Evolutionary conservation across 2,797 vertebrate species (phyloP), one percentile per base, ranked within the genome.

Genomic region (Aselliscus stoliczkanus): DNA sequence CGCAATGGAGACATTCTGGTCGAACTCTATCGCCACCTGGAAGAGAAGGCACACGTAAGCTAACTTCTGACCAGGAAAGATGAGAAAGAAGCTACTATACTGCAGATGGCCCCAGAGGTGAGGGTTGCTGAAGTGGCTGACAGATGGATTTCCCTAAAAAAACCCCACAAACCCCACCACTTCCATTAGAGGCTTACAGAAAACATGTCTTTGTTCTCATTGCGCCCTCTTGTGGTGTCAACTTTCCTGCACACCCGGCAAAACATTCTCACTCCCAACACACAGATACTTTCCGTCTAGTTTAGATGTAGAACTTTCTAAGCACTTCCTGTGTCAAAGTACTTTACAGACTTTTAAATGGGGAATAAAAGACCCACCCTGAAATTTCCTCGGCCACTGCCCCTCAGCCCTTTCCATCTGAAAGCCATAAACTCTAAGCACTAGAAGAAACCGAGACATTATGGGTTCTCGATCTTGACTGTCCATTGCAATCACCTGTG

Each of bases 11-110:
- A 99, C 99, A 0, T 99, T 99, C 97, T 99, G 99, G 98, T 99
- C 99, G 94, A 99, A 99, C 95, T 99, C 99, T 12, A 99, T 99
- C 12, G 99, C 98, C 96, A 99, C 99, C 99, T 99, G 77, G 98
- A 98, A 67, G 83, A 90, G 94, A 4, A 94, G 17, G 75, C 1
- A 56, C 0, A 23, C 39, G 29, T 14, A 20, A 29, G 37, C 39
- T 82, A 94, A 93, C 79, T 44, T 87, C 27, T 86, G 91, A 79
- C 27, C 50, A 34, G 76, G 23, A 79, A 7, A 90, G 52, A 21
- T 0, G 34, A 65, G 65, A 69, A 84, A 65, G n/a, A 39, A 29
- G 80, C 11, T 10, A 47, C 64, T 54, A 50, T 13, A 2, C 25
- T 15, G 21, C 80, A 58, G 11, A 13, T 13, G 76, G 6, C 17